Conservation (phyloP, 1,140 invertebrate species). For the Cyclina sinensis region DNA sequence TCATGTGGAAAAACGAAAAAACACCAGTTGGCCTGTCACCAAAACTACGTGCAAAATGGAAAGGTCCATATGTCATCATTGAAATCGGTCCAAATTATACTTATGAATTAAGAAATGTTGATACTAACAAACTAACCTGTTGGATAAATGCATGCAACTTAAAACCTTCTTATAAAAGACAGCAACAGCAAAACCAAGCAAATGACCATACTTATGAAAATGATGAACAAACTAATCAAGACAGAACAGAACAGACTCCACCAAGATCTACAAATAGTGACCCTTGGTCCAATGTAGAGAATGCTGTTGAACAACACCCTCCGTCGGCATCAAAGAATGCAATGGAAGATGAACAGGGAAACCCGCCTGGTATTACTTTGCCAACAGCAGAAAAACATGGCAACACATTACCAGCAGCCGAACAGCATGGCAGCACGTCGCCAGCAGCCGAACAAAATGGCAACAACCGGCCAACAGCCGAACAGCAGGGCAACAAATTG, state of each 20-base stretch:
- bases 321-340: neutral
- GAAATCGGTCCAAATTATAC: slow-evolving; percentile 31
- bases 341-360: too few relatives aligned
- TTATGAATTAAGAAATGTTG: slow-evolving; percentile 41
- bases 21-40: slow-evolving; percentile 14
- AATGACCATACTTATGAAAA: neutral
- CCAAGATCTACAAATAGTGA: neutral
- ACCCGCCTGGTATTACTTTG: too few relatives aligned
- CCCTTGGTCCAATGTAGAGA: neutral
- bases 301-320: neutral
- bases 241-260: neutral
- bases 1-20: neutral
- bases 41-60: neutral
- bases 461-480: neutral
- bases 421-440: too few relatives aligned
- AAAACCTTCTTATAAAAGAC: slow-evolving; percentile 16
- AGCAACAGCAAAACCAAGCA: neutral
- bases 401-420: neutral
- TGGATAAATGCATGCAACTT: slow-evolving; percentile 31
- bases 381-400: neutral
- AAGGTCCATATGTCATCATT: slow-evolving; percentile 25
- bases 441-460: neutral
- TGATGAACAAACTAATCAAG: slow-evolving; percentile 27
- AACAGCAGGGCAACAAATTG: neutral
- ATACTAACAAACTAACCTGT: slow-evolving; percentile 2